Evolutionary conservation across 2,888 invertebrate species (phyloP), one percentile per base, ranked within the genome.

Genomic region (Lycocerus yunnanus): DNA sequence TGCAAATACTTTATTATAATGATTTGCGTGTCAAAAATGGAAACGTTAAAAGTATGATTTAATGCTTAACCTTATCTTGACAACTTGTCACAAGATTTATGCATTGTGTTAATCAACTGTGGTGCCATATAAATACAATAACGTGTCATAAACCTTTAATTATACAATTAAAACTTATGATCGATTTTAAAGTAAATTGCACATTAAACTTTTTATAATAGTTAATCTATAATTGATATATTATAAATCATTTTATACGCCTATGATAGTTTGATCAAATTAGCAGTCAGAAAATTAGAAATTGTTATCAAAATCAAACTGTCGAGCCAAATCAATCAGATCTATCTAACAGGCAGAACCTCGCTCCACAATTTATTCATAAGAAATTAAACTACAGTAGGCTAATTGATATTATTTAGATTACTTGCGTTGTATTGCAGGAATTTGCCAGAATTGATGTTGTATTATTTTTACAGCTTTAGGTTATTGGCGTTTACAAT

Each of bases 1-100:
- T 84, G 84, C 75, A 83, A 83, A 84, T 84, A 79, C 74, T 72
- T 69, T 69, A 78, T 74, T 79, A 80, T 80, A 79, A 76, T 78
- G 80, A 78, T 78, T 80, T 82, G 83, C 82, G 83, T 82, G 83
- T 80, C 73, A 68, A 68, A 60, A 71, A 75, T 76, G 77, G 79
- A 80, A 78, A 77, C 72, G 75, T 68, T 70, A 68, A 71, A 76
- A 77, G 78, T 80, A 81, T 82, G 82, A 83, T 83, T 83, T 82
- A 82, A 80, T 81, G 79, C 77, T 80, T 77, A 18, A 71, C 77
- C 78, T 83, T 83, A 83, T 83, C 83, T 79, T 77, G 77, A 75
- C 82, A 80, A 82, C 82, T 83, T 83, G 82, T 82, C 78, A 72
- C 67, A 70, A 66, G 71, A 71, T 71, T 71, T 71, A 71, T 71